Percentiles rank a stretch among this genome's conserved stretches.
These are phyloP conservation scores for Phyllopteryx taeniolatus DNA, from an alignment of 2,113 vertebrate genomes.

Conservation along the genomic window DNA sequence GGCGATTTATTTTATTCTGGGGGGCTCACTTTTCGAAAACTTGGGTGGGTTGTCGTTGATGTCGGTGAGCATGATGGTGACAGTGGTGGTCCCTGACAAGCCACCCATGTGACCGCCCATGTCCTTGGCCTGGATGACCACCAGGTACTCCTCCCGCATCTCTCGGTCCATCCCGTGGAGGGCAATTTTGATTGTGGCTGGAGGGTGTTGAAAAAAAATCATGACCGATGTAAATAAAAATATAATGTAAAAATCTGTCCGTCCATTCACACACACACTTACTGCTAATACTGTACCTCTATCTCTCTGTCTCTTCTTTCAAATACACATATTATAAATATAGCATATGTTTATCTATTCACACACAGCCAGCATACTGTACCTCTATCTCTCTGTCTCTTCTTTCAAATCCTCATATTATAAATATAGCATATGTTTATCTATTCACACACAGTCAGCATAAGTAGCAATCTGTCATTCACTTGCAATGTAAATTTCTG, in stretches of 20 bases:
- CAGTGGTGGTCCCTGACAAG: slow-evolving; percentile 92
- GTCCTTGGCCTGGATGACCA: slow-evolving; percentile 98
- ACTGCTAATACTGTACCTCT: slow-evolving; percentile 27
- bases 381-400: no score
- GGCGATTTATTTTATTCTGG: slow-evolving; percentile 21
- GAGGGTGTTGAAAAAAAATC: slow-evolving; percentile 45
- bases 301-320: no score
- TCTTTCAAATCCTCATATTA: no score
- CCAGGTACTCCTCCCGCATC: slow-evolving; percentile 94
- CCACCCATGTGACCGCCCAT: slow-evolving; percentile 99
- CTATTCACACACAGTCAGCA: not conserved
- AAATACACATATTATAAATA: no score
- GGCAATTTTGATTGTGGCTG: slow-evolving; percentile 95
- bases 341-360: no score
- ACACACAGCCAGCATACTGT: slow-evolving; percentile 10
- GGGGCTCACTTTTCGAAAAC: slow-evolving; percentile 90
- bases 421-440: no score
- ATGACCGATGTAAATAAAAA: not conserved
- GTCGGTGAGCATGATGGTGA: slow-evolving; percentile 91
- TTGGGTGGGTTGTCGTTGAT: slow-evolving; percentile 98
- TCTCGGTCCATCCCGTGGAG: slow-evolving; percentile 98
- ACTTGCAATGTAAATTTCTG: no score
- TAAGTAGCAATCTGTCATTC: not conserved
- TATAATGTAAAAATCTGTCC: not conserved
- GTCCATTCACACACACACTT: slow-evolving; percentile 5